Conservation (phyloP, 2,797 vertebrate species). For the Clarias platycephalus region DNA sequence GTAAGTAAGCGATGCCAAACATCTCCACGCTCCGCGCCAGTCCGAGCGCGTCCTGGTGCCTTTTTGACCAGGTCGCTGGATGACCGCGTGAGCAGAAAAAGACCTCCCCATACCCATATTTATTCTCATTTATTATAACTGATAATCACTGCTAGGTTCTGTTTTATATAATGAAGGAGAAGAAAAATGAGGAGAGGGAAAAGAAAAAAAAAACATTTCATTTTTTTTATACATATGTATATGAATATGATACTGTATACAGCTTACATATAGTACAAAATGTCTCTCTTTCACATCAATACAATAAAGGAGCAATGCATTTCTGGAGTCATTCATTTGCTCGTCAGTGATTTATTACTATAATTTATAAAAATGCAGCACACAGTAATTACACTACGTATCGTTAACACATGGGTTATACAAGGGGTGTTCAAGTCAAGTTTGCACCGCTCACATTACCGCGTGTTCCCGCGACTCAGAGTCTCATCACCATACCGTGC, state of each 20-base stretch:
- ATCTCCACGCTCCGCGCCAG: constrained; percentile 36
- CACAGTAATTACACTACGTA: neutral
- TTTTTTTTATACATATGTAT: constrained; percentile 71
- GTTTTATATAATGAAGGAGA: constrained; percentile 74
- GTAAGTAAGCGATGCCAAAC: constrained; percentile 58
- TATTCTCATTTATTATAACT: constrained; percentile 65
- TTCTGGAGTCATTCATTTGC: constrained; percentile 51
- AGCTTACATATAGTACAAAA: constrained; percentile 71
- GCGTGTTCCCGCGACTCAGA: no score
- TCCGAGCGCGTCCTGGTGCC: constrained; percentile 30
- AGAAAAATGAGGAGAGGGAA: constrained; percentile 58
- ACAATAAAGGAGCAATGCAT: constrained; percentile 64
- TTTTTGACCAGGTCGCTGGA: constrained; percentile 43
- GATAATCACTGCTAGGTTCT: constrained; percentile 69
- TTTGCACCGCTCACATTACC: no score
- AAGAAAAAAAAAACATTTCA: constrained; percentile 59
- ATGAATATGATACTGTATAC: constrained; percentile 75
- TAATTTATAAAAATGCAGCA: neutral
- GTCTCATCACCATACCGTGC: no score
- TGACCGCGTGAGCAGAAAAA: constrained; percentile 61
- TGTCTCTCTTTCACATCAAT: constrained; percentile 73
- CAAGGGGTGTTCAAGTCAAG: no score
- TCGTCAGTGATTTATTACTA: neutral
- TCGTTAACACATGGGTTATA: neutral
- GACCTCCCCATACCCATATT: constrained; percentile 73